These are phyloP conservation scores for Caenorhabditis sp. DNA, from an alignment of 2,888 invertebrate species.

Conservation along the genomic window DNA sequence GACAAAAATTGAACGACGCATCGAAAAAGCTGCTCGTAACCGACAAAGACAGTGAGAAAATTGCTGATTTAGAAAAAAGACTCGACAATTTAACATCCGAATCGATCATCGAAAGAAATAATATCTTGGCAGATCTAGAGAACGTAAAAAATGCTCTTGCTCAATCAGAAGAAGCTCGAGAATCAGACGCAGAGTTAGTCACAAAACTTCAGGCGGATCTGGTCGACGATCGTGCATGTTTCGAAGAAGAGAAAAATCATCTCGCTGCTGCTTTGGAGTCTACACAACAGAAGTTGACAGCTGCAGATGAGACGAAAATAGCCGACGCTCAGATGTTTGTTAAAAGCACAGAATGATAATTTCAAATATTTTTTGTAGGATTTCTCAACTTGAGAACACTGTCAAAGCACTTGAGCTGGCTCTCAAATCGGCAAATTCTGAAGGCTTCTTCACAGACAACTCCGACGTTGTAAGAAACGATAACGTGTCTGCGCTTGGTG, in stretches of 20 bases:
- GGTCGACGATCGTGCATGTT: not conserved
- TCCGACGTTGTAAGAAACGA: too few species aligned
- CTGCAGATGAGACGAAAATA: not conserved
- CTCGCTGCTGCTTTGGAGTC: not conserved
- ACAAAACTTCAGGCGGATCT: not conserved
- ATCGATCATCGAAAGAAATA: not conserved
- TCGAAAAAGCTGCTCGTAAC: not conserved
- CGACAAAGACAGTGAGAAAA: not conserved
- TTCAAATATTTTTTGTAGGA: not conserved
- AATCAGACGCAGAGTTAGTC: not conserved
- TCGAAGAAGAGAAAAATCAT: not conserved
- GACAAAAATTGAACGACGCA: not conserved
- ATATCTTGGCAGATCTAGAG: not conserved
- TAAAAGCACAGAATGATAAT: not conserved
- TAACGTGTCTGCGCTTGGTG: too few species aligned
- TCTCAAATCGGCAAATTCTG: not conserved
- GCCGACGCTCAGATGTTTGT: not conserved
- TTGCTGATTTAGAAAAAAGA: not conserved
- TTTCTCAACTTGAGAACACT: not conserved
- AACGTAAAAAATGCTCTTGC: not conserved
- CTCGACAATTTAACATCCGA: not conserved
- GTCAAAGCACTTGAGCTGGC: not conserved
- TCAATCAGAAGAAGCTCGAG: not conserved
- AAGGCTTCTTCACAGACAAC: too few species aligned
- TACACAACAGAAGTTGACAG: not conserved